Percentiles rank a stretch among this genome's conserved stretches.
phyloP scores from a whole-genome alignment of 2,888 invertebrate genomes.

The Chrysomela aeneicollis region DNA sequence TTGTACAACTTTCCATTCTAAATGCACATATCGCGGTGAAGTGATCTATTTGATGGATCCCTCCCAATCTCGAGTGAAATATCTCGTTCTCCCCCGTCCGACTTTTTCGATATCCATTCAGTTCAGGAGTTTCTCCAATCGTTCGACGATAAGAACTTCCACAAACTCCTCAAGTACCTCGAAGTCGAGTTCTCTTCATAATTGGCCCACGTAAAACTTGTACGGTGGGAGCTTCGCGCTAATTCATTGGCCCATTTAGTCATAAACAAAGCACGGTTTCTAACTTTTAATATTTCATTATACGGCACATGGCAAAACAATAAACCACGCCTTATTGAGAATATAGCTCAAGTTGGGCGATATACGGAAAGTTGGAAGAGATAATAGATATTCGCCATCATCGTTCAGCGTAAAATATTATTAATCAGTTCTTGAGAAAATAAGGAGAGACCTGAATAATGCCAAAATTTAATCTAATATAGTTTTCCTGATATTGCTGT shows the following conservation, averaged over 20 bases:
- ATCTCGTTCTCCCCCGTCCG: not conserved
- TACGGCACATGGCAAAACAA: conserved; percentile 40
- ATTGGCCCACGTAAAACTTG: conserved; percentile 35
- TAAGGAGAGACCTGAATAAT: not conserved
- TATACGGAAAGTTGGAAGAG: conserved; percentile 34
- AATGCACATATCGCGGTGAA: not conserved
- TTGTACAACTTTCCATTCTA: not conserved
- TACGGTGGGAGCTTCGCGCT: conserved; percentile 31
- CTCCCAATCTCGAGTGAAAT: not conserved
- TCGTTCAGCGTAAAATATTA: conserved; percentile 25
- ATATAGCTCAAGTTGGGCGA: conserved; percentile 41
- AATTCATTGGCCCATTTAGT: conserved; percentile 40
- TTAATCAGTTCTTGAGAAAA: conserved; percentile 20
- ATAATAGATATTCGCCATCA: conserved; percentile 38
- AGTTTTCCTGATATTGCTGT: not conserved
- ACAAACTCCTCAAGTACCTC: conserved; percentile 19
- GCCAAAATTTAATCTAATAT: not conserved
- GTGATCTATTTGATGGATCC: conserved; percentile 1
- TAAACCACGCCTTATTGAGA: conserved; percentile 41
- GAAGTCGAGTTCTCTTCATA: conserved; percentile 34
- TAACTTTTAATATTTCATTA: conserved; percentile 34
- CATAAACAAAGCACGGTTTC: conserved; percentile 36
- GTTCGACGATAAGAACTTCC: conserved; percentile 3
- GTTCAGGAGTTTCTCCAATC: conserved; percentile 3
- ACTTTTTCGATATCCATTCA: conserved; percentile 5